A percentile compares a stretch with the other conserved stretches of the same genome.
These are phyloP conservation scores for Menidia beryllina DNA, from an alignment of 2,113 vertebrate species.

Conservation along the genomic window DNA sequence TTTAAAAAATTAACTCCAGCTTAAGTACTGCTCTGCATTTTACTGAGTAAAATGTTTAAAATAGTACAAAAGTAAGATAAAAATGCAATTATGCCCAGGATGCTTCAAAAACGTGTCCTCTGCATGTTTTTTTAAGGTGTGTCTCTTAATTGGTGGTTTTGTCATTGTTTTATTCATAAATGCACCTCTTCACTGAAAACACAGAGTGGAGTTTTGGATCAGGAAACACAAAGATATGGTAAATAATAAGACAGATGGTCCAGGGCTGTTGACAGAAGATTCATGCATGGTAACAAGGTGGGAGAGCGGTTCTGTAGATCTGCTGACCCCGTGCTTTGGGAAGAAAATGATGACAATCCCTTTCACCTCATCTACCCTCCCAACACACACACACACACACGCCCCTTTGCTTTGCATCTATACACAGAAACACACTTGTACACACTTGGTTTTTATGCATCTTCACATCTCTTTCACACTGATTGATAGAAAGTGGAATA, in stretches of 20 bases:
- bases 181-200: slow-evolving; percentile 54
- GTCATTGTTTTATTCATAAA: slow-evolving; percentile 70
- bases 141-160: slow-evolving; percentile 58
- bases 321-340: slow-evolving; percentile 74
- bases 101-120: slow-evolving; percentile 34
- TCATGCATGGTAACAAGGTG: slow-evolving; percentile 61
- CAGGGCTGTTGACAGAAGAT: slow-evolving; percentile 69
- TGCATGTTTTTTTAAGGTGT: slow-evolving; percentile 51
- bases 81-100: slow-evolving; percentile 43
- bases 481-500: slow-evolving; percentile 79
- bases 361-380: background rate
- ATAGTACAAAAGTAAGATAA: slow-evolving; percentile 26
- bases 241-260: slow-evolving; percentile 78
- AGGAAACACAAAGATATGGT: slow-evolving; percentile 57
- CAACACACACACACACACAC: background rate
- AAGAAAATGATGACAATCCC: slow-evolving; percentile 65
- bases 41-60: slow-evolving; percentile 36
- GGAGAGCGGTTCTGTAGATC: slow-evolving; percentile 51
- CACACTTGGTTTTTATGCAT: slow-evolving; percentile 66
- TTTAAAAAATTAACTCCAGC: background rate
- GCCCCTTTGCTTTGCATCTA: background rate
- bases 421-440: background rate
- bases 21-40: slow-evolving; percentile 7
- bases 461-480: slow-evolving; percentile 77
- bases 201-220: slow-evolving; percentile 49